These are phyloP conservation scores for Schizaphis graminum DNA, from an alignment of 2,888 invertebrate species.

Conservation along the genomic window DNA sequence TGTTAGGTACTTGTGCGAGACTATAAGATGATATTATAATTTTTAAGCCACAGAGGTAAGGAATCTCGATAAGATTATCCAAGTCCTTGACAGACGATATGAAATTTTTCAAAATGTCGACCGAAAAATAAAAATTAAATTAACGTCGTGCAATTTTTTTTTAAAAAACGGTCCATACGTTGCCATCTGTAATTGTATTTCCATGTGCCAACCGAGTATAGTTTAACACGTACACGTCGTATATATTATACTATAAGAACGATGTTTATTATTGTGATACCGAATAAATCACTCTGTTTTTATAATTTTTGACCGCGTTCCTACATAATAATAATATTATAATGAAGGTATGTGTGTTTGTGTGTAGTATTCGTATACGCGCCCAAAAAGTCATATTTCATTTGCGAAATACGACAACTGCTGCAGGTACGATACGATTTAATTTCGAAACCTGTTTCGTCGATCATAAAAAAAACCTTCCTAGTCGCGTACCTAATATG, in stretches of 20 bases:
- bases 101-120: neutral
- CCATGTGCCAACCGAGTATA: neutral
- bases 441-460: slow-evolving; percentile 43
- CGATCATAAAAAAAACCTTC: slow-evolving; percentile 33
- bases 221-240: neutral
- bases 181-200: neutral
- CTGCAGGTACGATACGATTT: slow-evolving; percentile 19
- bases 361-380: neutral
- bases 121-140: neutral
- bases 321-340: neutral
- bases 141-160: neutral
- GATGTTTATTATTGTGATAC: slow-evolving; percentile 7
- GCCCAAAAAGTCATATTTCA: slow-evolving; percentile 40
- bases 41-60: too few species aligned
- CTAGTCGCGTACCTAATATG: neutral
- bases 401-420: slow-evolving; percentile 19
- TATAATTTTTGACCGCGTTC: neutral
- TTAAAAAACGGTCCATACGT: neutral
- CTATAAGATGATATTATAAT: too few species aligned
- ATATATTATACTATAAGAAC: neutral
- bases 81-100: neutral
- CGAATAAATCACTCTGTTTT: slow-evolving; percentile 17
- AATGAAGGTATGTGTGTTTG: neutral
- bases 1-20: too few species aligned
- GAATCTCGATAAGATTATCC: neutral